Evolutionary conservation across 1,140 invertebrate genomes (phyloP).

Genomic region (Meloidogyne exigua): DNA sequence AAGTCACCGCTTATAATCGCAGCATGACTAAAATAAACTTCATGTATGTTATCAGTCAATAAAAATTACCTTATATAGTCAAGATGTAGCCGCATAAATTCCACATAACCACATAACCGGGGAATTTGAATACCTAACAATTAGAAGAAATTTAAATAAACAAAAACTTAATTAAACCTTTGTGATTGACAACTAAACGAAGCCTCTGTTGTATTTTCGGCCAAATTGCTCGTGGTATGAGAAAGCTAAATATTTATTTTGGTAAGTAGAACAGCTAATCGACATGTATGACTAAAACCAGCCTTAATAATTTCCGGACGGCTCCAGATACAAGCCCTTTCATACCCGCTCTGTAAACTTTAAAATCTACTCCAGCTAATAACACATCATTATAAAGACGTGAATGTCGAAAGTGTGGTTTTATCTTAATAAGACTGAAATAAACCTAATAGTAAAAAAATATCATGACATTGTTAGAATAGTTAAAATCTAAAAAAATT

Average conservation of each 20-base stretch:
- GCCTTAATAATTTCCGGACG: conserved; percentile 38
- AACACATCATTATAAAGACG: conserved; percentile 50
- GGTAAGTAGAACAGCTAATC: too few relatives aligned
- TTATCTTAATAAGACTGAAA: conserved; percentile 40
- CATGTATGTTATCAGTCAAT: background rate
- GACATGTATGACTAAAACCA: background rate
- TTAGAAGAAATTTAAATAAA: background rate
- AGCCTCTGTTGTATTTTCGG: conserved; percentile 53
- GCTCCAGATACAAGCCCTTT: conserved; percentile 40
- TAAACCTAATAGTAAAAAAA: background rate
- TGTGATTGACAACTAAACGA: conserved; percentile 50
- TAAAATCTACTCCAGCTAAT: conserved; percentile 51
- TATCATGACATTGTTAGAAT: background rate
- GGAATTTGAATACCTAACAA: conserved; percentile 47
- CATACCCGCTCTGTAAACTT: conserved; percentile 48
- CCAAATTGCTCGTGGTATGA: conserved; percentile 51
- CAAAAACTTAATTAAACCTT: conserved; percentile 26
- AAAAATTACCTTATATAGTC: conserved; percentile 40
- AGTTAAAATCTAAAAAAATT: background rate
- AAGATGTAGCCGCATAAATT: conserved; percentile 44
- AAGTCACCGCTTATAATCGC: conserved; percentile 47
- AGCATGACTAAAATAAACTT: conserved; percentile 27
- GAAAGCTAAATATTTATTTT: conserved; percentile 32
- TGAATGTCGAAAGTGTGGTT: conserved; percentile 47
- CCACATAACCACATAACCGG: conserved; percentile 44